A percentile compares a stretch with the other conserved stretches of the same genome.
Evolutionary conservation across 2,113 vertebrate genomes (phyloP).

Genomic region (Nerophis lumbriciformis): DNA sequence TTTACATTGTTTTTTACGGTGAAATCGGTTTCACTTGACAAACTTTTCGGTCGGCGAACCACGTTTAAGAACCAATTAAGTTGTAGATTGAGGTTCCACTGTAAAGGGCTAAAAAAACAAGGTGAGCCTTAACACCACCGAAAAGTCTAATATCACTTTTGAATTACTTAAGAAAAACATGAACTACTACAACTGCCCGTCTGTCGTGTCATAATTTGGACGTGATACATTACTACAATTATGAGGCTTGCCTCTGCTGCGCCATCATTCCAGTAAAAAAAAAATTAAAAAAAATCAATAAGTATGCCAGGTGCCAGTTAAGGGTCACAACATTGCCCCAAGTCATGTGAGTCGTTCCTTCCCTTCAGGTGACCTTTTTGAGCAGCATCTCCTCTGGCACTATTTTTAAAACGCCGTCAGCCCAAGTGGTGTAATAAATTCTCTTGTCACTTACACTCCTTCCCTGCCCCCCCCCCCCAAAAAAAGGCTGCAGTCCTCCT

Average conservation of each 20-base stretch:
- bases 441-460: slow-evolving; percentile 31
- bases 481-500: slow-evolving; percentile 11
- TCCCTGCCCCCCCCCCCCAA: slow-evolving; percentile 6
- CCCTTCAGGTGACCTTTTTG: slow-evolving; percentile 41
- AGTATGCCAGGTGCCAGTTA: slow-evolving; percentile 9
- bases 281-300: slow-evolving; percentile 32
- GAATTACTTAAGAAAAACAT: not conserved
- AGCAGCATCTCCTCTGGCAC: slow-evolving; percentile 29
- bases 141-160: no score
- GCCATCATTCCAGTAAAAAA: slow-evolving; percentile 1
- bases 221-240: not conserved
- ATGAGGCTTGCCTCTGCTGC: slow-evolving; percentile 4
- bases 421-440: slow-evolving; percentile 54
- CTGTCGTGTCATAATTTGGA: not conserved
- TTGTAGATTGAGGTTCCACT: no score
- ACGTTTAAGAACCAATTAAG: no score
- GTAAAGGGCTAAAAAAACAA: no score
- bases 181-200: not conserved
- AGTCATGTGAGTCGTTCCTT: slow-evolving; percentile 22
- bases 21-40: no score
- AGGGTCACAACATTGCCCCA: slow-evolving; percentile 21
- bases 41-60: no score
- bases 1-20: no score
- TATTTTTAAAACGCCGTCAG: slow-evolving; percentile 49
- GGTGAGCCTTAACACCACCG: no score